Conservation (phyloP, 2,888 invertebrate species). For the Sinhomidia bicolor region DNA sequence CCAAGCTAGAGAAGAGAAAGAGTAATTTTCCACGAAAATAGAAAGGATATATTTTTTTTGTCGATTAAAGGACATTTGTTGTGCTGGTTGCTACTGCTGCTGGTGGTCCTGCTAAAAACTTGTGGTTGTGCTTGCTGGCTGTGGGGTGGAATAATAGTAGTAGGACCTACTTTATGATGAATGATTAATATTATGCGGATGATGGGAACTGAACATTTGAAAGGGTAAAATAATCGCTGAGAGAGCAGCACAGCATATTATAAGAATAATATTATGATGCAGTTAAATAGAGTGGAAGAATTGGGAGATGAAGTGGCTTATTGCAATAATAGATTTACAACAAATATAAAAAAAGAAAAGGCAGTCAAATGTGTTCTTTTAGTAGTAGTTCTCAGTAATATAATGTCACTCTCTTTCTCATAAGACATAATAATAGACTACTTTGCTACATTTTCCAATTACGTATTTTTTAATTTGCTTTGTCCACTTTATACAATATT, state of each 20-base stretch:
- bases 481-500: too few species aligned
- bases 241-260: too few species aligned
- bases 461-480: background rate
- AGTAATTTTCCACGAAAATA: background rate
- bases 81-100: too few species aligned
- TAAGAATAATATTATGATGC: background rate
- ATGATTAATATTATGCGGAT: conserved; percentile 30
- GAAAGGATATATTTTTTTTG: too few species aligned
- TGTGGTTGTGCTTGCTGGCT: too few species aligned
- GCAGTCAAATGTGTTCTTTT: too few species aligned
- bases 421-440: background rate
- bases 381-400: too few species aligned
- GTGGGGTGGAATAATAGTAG: background rate
- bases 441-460: background rate
- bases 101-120: too few species aligned
- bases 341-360: too few species aligned
- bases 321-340: too few species aligned
- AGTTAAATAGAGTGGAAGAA: conserved; percentile 10
- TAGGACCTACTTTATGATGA: background rate
- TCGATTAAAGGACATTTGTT: background rate
- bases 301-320: background rate
- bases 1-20: background rate
- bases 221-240: background rate
- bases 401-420: background rate
- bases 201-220: conserved; percentile 8